Evolutionary conservation across 2,113 vertebrate genomes (phyloP).

Genomic region (Corythornis madagascariensis): DNA sequence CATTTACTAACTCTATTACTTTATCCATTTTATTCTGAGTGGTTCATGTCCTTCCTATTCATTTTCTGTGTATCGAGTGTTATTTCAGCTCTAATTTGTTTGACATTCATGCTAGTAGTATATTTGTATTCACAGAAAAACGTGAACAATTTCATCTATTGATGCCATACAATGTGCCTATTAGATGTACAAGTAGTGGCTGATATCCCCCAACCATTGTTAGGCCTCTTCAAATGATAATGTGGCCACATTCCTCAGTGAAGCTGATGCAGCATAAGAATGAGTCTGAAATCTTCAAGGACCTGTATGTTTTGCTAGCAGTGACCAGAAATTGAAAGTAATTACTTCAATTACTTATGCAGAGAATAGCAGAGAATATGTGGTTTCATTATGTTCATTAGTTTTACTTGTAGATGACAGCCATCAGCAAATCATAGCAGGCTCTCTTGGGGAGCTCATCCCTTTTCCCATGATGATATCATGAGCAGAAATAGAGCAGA

Average conservation of each 20-base stretch:
- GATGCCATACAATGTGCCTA: conserved; percentile 59
- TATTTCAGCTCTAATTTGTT: conserved; percentile 68
- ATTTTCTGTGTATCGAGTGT: conserved; percentile 33
- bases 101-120: conserved; percentile 51
- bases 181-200: conserved; percentile 66
- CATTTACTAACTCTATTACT: conserved; percentile 59
- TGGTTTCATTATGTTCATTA: conserved; percentile 8
- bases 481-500: neutral
- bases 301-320: conserved; percentile 31
- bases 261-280: conserved; percentile 60
- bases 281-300: conserved; percentile 53
- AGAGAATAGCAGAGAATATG: conserved; percentile 20
- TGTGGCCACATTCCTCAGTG: conserved; percentile 18
- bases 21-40: conserved; percentile 55
- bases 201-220: conserved; percentile 60
- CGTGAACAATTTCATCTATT: conserved; percentile 68
- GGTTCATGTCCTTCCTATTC: conserved; percentile 44
- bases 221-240: conserved; percentile 67
- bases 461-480: fast-evolving
- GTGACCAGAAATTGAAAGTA: conserved; percentile 46
- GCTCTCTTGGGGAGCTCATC: neutral
- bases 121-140: conserved; percentile 70
- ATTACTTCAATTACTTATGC: conserved; percentile 27
- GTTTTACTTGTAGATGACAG: neutral
- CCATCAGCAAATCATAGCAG: neutral